phyloP scores from a whole-genome alignment of 2,113 vertebrate genomes.

The Neopipo cinnamomea region DNA sequence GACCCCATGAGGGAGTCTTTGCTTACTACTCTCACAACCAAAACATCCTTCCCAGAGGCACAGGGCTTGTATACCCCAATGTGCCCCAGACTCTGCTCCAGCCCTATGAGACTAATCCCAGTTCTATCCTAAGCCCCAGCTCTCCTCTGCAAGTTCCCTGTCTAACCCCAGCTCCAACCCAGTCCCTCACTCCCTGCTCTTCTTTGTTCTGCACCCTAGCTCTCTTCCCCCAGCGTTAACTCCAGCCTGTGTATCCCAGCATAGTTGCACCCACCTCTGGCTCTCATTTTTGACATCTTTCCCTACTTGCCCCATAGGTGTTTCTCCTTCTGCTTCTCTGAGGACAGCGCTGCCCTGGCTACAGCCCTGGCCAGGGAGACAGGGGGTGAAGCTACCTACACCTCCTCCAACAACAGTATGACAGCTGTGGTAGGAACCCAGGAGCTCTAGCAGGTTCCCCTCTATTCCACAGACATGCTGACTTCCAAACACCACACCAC shows the following conservation, averaged over 20 bases:
- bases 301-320: background rate
- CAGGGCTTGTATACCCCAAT: background rate
- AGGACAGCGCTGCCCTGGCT: background rate
- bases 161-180: background rate
- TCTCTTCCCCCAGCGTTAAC: background rate
- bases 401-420: background rate
- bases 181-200: background rate
- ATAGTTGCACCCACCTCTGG: background rate
- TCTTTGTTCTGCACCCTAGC: background rate
- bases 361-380: background rate
- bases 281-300: background rate
- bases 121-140: background rate
- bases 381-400: background rate
- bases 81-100: background rate
- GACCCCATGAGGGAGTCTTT: background rate
- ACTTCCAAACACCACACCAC: background rate
- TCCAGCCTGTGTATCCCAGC: background rate
- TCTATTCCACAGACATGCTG: background rate
- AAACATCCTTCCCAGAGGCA: background rate
- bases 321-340: background rate
- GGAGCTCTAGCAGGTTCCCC: background rate
- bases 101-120: background rate
- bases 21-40: background rate
- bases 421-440: background rate
- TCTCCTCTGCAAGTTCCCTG: background rate